A percentile compares a stretch with the other conserved stretches of the same genome.
These are phyloP conservation scores for Hyles lineata DNA, from an alignment of 2,888 invertebrate genomes.

Conservation along the genomic window DNA sequence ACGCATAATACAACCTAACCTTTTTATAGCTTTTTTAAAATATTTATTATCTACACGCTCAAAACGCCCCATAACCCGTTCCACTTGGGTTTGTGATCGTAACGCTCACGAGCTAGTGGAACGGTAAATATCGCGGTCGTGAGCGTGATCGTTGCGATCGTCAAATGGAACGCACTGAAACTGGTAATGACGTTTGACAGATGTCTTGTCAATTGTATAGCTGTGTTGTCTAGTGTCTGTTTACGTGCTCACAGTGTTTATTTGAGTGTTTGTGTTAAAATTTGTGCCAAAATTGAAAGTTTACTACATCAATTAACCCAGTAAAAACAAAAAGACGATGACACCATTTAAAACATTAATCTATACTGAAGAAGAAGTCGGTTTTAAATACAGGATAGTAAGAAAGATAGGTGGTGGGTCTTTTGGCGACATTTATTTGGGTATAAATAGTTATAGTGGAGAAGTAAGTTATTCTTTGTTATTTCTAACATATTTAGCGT, in stretches of 20 bases:
- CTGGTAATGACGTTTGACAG: too few relatives aligned
- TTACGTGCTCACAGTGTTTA: neutral
- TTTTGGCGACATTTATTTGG: slow-evolving; percentile 98
- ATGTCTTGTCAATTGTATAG: neutral
- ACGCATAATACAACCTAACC: too few relatives aligned
- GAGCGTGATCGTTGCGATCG: too few relatives aligned
- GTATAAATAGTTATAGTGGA: slow-evolving; percentile 65
- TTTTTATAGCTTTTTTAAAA: too few relatives aligned
- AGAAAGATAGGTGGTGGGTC: slow-evolving; percentile 98
- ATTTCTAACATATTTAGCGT: neutral
- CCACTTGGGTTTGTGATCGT: too few relatives aligned
- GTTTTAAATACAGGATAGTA: slow-evolving; percentile 93
- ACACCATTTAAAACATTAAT: neutral
- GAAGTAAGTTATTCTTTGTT: neutral
- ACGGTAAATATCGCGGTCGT: too few relatives aligned
- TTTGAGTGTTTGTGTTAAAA: neutral
- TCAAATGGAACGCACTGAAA: too few relatives aligned
- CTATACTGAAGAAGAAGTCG: slow-evolving; percentile 35
- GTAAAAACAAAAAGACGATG: slow-evolving; percentile 4
- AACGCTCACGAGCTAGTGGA: too few relatives aligned
- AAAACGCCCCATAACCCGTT: too few relatives aligned
- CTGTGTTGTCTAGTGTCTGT: neutral
- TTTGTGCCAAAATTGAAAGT: neutral
- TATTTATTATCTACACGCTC: too few relatives aligned
- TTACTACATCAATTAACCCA: neutral